Evolutionary conservation across 1,140 invertebrate species (phyloP).

Genomic region (Phocides pigmalion): DNA sequence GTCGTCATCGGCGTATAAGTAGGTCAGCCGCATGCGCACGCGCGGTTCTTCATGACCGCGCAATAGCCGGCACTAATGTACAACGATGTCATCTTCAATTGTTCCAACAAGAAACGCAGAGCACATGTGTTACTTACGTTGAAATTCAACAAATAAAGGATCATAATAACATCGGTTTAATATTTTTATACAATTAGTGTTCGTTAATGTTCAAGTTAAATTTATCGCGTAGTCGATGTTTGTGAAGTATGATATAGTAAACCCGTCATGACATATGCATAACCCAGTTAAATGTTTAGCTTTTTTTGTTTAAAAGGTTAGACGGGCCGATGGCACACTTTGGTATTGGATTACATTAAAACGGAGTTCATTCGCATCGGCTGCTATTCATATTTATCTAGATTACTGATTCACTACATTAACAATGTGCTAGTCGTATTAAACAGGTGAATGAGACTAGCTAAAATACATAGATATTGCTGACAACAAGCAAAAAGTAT

Average conservation of each 20-base stretch:
- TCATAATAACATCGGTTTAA: background rate
- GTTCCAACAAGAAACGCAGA: constrained; percentile 1
- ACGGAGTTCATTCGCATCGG: constrained; percentile 77
- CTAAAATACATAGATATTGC: background rate
- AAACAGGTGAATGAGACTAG: constrained; percentile 41
- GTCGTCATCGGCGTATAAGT: constrained; percentile 62
- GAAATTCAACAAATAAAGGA: background rate
- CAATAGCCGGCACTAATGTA: constrained; percentile 20
- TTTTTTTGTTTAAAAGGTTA: constrained; percentile 73
- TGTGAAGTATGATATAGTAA: constrained; percentile 26
- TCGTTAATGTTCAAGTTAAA: too few species aligned
- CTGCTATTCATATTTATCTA: constrained; percentile 71
- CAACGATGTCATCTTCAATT: constrained; percentile 22
- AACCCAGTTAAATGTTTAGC: constrained; percentile 54
- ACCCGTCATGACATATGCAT: constrained; percentile 46
- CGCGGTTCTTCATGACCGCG: constrained; percentile 63
- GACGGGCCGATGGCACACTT: constrained; percentile 76
- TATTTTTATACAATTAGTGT: too few species aligned
- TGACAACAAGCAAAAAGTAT: too few species aligned
- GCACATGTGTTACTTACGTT: background rate
- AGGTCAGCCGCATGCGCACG: constrained; percentile 74
- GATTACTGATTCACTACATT: constrained; percentile 70
- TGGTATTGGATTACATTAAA: constrained; percentile 75
- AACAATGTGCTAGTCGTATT: constrained; percentile 56
- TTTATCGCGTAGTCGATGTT: too few species aligned